Evolutionary conservation across 2,888 invertebrate species (phyloP), one percentile per base, ranked within the genome.

Genomic region (Leptodirus hochenwartii): DNA sequence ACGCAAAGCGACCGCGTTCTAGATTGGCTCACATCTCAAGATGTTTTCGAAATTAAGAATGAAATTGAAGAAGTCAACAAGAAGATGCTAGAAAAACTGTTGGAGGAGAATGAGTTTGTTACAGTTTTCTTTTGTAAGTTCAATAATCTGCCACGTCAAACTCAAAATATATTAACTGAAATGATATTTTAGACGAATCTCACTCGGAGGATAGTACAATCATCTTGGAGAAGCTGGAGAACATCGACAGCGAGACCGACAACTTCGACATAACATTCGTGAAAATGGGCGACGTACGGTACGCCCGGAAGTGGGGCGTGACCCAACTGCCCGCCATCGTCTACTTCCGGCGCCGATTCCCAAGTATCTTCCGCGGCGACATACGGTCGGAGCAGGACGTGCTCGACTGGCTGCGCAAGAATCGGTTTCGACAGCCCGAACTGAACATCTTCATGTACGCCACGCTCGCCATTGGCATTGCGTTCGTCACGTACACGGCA

Each of bases 11-110:
- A 85, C 29, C 75, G 73, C 49, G 70, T 90, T 13, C 59, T 90
- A 4, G 69, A 76, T 37, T 90, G 90, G 90, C 58, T 90, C 23
- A 90, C 90, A 15, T 87, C 87, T 27, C 88, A 90, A 49, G 90
- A 90, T 50, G 84, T 88, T 30, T 88, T 90, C 58, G 88, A 90
- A 58, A 78, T 90, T 30, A 88, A 87, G 61, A 90, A 88, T 49
- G 90, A 90, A 66, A 93, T 93, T 47, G 91, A 91, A 53, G 91
- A 93, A 53, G 93, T 95, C 5, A 91, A 93, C 55, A 74, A 84
- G 37, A 90, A 91, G 59, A 91, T 91, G 87, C 62, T 93, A 45
- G 90, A 93, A 48, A 93, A 93, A 58, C 60, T 93, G 12, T 58
- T 93, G 30, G 85, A 90, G 41, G 93, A 93, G 52, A 90, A 90